These are phyloP conservation scores for Lepus townsendii DNA, from an alignment of 2,797 vertebrate genomes.

Conservation along the genomic window DNA sequence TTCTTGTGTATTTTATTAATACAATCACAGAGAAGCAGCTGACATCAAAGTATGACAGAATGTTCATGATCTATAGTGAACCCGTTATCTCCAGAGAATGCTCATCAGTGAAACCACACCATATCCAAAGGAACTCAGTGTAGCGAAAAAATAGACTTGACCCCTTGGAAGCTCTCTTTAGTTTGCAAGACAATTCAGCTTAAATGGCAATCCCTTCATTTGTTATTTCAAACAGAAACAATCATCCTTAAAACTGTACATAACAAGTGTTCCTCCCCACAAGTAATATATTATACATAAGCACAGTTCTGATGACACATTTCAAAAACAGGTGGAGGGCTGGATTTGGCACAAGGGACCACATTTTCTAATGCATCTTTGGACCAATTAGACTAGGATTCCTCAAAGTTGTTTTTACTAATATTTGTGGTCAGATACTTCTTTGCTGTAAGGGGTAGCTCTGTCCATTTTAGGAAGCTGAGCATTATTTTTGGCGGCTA, in stretches of 20 bases:
- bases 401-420: background rate
- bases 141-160: background rate
- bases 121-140: background rate
- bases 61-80: background rate
- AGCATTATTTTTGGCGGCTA: constrained; percentile 1
- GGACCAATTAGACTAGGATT: background rate
- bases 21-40: constrained; percentile 47
- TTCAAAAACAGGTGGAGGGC: background rate
- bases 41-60: constrained; percentile 18
- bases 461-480: background rate
- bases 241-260: background rate
- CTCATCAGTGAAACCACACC: background rate
- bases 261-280: too few species aligned
- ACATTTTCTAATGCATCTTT: background rate
- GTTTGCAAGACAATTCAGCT: background rate
- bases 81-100: background rate
- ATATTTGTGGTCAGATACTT: background rate
- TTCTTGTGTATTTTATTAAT: constrained; percentile 53
- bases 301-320: background rate
- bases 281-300: background rate
- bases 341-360: background rate
- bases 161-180: background rate
- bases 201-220: background rate
- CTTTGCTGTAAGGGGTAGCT: background rate
- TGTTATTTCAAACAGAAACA: constrained; percentile 17